A percentile compares a stretch with the other conserved stretches of the same genome.
These are phyloP conservation scores for Thalassophryne amazonica DNA, from an alignment of 2,797 vertebrate genomes.

Conservation along the genomic window DNA sequence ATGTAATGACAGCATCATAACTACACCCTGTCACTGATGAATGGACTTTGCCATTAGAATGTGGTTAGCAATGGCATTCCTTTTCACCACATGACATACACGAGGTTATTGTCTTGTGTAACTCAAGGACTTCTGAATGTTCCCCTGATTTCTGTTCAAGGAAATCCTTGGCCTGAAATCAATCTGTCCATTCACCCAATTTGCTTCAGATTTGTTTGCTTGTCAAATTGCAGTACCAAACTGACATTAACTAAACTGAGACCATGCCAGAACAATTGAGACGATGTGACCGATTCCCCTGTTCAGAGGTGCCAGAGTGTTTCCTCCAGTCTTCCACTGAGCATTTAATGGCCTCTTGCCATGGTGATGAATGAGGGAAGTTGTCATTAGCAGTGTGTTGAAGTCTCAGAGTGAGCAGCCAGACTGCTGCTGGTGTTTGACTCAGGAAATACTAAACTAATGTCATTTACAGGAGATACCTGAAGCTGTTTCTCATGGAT, in stretches of 20 bases:
- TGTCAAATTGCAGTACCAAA: conserved; percentile 63
- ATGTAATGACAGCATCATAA: conserved; percentile 44
- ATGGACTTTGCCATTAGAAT: conserved; percentile 43
- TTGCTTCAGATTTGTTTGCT: conserved; percentile 60
- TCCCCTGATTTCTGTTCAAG: conserved; percentile 30
- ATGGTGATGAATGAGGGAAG: conserved; percentile 49
- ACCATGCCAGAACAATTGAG: conserved; percentile 36
- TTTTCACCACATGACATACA: conserved; percentile 16
- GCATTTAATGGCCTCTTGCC: conserved; percentile 70
- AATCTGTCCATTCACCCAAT: conserved; percentile 52
- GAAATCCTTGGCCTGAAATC: conserved; percentile 58
- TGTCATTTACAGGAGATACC: conserved; percentile 31
- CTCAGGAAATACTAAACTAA: conserved; percentile 36
- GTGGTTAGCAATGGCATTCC: conserved; percentile 17
- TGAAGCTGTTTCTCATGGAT: conserved; percentile 55
- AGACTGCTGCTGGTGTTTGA: conserved; percentile 1
- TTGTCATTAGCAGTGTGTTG: conserved; percentile 18
- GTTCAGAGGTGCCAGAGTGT: conserved; percentile 33
- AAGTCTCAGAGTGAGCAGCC: not conserved
- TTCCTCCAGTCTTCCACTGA: conserved; percentile 37
- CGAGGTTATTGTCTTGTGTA: conserved; percentile 22
- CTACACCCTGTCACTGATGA: conserved; percentile 37
- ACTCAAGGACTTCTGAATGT: conserved; percentile 51
- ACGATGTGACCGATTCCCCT: conserved; percentile 17
- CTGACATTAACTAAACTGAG: conserved; percentile 54